These are phyloP conservation scores for Herpetotheres cachinnans DNA, from an alignment of 2,113 vertebrate species.

Conservation along the genomic window DNA sequence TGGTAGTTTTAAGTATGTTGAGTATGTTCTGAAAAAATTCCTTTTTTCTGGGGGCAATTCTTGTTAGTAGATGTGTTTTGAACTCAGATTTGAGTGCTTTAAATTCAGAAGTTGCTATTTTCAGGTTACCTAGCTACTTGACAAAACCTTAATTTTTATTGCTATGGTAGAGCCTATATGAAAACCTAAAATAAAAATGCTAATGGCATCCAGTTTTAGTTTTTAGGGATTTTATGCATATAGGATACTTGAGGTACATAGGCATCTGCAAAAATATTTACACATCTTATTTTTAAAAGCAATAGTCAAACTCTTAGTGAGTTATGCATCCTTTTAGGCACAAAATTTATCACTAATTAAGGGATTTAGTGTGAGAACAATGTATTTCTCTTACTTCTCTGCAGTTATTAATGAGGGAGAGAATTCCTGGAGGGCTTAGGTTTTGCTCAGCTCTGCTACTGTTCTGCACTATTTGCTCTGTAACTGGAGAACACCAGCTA, in stretches of 20 bases:
- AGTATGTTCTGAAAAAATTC: not conserved
- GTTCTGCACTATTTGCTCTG: slow-evolving; percentile 41
- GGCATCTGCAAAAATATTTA: not conserved
- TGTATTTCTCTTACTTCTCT: not conserved
- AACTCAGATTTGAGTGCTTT: not conserved
- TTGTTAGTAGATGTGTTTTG: not conserved
- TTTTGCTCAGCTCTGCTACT: not conserved
- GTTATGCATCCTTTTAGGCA: not conserved
- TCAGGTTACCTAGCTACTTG: not conserved
- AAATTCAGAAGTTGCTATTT: not conserved
- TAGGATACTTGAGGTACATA: not conserved
- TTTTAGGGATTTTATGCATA: not conserved
- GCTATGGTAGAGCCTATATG: not conserved
- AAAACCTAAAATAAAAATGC: not conserved
- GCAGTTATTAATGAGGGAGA: slow-evolving; percentile 18
- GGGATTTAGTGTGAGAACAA: not conserved
- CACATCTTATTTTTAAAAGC: not conserved
- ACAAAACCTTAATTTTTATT: not conserved
- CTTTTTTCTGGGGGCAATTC: not conserved
- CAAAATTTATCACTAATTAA: not conserved
- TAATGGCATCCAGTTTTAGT: not conserved
- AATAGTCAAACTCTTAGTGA: not conserved
- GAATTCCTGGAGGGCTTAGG: slow-evolving; percentile 11
- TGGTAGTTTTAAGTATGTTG: not conserved
- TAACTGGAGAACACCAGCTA: not conserved